Base-by-base conservation (phyloP, 2,888 invertebrate genomes). In the Eupithecia subfuscata region DNA sequence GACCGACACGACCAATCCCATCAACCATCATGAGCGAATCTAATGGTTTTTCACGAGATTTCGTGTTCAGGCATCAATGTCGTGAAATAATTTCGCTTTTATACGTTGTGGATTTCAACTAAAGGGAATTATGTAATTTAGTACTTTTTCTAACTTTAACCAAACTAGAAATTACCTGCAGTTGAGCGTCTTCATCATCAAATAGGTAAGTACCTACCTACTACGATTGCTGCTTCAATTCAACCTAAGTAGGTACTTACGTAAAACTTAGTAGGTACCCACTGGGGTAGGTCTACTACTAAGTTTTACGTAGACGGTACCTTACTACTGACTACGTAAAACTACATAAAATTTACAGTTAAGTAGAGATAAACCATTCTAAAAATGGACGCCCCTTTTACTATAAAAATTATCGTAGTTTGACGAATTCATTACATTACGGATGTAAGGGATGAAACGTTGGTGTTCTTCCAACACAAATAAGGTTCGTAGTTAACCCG, bases 1-100 rank as follows among this genome's bases (percentile, higher is more conserved):
- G 6, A 9, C 40, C 40, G 40, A 4, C 40, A 11, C 22, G 22
- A 11, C 52, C 60, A 73, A 76, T 76, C 12, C 74, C 68, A 80
- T 52, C 11, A 52, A 8, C 82, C 81, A 82, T 83, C 85, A 85
- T 86, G 85, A 87, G 83, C 85, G 84, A 73, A 84, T 82, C 85
- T 82, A 86, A 89, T 87, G 37, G 9, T 22, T 68, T 68, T 68
- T 5, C 67, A 68, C 67, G 84, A 60, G 67, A 72, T 43, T 74
- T 75, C 79, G 80, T 79, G 80, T 43, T 22, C 12, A 68, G 6
- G 16, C 16, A 22, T 22, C 40, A 40, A 37, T 37, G 25, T 68
- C 37, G 37, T 65, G n/a, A n/a, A 3, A 18, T 4, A n/a, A 52
- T 52, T 14, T 64, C 8, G 63, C 16, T 34, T 34, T 64, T 12